These are phyloP conservation scores for Theonella swinhoei DNA, from an alignment of 37 sponge, comb jelly and placozoan genomes.

Conservation along the genomic window DNA sequence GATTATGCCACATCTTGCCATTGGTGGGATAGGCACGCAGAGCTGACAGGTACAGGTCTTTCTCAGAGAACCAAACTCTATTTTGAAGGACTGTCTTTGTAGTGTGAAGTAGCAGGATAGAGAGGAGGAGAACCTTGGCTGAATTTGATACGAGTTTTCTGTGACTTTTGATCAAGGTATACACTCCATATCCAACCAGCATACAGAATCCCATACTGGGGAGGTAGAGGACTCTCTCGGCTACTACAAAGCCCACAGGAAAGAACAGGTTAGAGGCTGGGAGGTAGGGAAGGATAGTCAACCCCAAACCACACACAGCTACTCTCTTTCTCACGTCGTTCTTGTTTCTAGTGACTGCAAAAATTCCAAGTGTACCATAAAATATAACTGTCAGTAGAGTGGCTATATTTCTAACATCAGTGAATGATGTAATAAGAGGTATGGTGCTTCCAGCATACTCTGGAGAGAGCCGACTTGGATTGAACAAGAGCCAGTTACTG, in stretches of 20 bases:
- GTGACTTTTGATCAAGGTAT: not conserved
- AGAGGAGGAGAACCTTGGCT: not conserved
- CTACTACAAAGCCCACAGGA: constrained; percentile 96
- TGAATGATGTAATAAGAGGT: constrained; percentile 61
- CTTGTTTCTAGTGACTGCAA: not conserved
- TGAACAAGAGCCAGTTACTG: constrained; percentile 66
- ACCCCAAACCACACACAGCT: constrained; percentile 62
- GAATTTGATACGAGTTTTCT: constrained; percentile 36
- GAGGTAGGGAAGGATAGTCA: constrained; percentile 87
- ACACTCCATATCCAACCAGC: constrained; percentile 26
- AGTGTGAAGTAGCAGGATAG: constrained; percentile 24
- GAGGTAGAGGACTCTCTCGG: constrained; percentile 90
- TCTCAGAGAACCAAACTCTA: constrained; percentile 62
- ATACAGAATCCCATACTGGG: constrained; percentile 78
- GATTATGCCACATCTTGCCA: constrained; percentile 79
- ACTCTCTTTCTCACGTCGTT: constrained; percentile 3
- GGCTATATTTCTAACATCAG: constrained; percentile 66
- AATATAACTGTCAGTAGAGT: constrained; percentile 52
- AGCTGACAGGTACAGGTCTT: constrained; percentile 64
- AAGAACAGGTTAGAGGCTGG: constrained; percentile 98
- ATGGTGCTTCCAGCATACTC: constrained; percentile 85
- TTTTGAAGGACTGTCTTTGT: constrained; percentile 54
- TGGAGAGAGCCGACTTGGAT: constrained; percentile 64
- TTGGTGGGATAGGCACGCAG: constrained; percentile 64
- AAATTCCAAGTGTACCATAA: constrained; percentile 70